Percentiles rank a stretch among this genome's conserved stretches.
phyloP scores from a whole-genome alignment of 2,797 vertebrate genomes.

The Acanthurus lineatus region DNA sequence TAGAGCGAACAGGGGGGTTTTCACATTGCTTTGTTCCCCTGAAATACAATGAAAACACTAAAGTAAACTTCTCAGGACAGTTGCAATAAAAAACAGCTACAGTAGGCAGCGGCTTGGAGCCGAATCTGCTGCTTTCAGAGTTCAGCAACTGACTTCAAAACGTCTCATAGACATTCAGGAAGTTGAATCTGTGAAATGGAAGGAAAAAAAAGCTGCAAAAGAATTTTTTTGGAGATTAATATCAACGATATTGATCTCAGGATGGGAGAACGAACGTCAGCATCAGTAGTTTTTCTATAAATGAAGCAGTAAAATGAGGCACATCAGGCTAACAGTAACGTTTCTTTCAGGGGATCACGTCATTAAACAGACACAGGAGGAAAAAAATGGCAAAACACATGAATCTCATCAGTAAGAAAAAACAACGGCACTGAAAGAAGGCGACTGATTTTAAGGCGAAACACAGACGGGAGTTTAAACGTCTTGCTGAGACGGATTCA shows the following conservation, averaged over 20 bases:
- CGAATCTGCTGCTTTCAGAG: background rate
- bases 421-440: conserved; percentile 19
- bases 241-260: background rate
- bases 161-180: background rate
- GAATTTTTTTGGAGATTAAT: background rate
- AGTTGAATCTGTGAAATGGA: background rate
- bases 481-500: background rate
- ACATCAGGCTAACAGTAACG: conserved; percentile 3
- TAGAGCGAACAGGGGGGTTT: background rate
- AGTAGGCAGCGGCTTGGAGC: background rate
- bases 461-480: background rate
- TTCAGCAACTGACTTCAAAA: background rate
- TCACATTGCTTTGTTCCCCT: conserved; percentile 9
- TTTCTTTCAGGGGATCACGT: background rate
- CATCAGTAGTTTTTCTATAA: conserved; percentile 53
- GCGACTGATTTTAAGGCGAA: conserved; percentile 23
- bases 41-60: background rate
- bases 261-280: conserved; percentile 32
- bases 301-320: conserved; percentile 1
- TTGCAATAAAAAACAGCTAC: background rate
- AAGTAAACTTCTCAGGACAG: background rate
- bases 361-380: conserved; percentile 22
- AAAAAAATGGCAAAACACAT: conserved; percentile 11
- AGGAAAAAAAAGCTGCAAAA: background rate
- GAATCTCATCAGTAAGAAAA: conserved; percentile 47